These are phyloP conservation scores for Tetramorium parvispinum DNA, from an alignment of 1,140 invertebrate species.

Conservation along the genomic window DNA sequence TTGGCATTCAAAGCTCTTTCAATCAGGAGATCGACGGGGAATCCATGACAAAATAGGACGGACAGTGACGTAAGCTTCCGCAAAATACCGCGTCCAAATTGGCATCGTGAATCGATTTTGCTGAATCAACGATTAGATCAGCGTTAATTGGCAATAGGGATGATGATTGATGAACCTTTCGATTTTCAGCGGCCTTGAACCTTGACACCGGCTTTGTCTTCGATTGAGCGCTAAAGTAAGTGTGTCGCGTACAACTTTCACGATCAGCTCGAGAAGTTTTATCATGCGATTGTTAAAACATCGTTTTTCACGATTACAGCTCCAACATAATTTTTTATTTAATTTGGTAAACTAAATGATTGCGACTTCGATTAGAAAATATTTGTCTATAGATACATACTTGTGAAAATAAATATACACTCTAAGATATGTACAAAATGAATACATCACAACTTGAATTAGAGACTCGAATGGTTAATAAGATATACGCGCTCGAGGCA, in stretches of 20 bases:
- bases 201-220: slow-evolving; percentile 26
- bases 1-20: slow-evolving; percentile 11
- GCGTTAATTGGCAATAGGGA: slow-evolving; percentile 63
- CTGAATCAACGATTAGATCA: slow-evolving; percentile 61
- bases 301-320: background rate
- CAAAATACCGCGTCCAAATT: slow-evolving; percentile 4
- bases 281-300: background rate
- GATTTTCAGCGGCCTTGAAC: slow-evolving; percentile 66
- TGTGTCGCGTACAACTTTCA: slow-evolving; percentile 27
- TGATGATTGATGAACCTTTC: slow-evolving; percentile 71
- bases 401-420: too few relatives aligned
- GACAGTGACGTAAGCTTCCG: slow-evolving; percentile 43
- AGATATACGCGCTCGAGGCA: slow-evolving; percentile 41
- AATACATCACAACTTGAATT: slow-evolving; percentile 28
- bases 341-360: background rate
- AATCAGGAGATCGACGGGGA: background rate
- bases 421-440: slow-evolving; percentile 8
- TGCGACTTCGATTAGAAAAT: background rate
- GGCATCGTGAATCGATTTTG: slow-evolving; percentile 49
- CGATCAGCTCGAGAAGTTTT: background rate
- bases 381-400: background rate
- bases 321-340: background rate
- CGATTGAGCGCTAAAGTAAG: background rate
- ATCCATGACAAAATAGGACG: slow-evolving; percentile 30
- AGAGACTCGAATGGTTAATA: slow-evolving; percentile 16